phyloP scores from a whole-genome alignment of 2,888 invertebrate species.

The Mimumesa dahlbomi region DNA sequence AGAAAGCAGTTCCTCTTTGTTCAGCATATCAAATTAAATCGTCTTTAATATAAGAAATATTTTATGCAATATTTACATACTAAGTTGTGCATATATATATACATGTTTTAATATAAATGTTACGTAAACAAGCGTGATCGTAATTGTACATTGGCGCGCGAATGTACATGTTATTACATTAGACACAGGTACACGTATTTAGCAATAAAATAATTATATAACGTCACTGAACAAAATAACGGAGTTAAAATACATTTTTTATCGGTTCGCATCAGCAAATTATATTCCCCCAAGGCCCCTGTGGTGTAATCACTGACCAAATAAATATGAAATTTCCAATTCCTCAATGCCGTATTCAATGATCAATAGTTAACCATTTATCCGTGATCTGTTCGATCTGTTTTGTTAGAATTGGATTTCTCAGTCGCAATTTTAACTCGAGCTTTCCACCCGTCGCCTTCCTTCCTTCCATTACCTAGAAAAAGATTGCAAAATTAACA shows the following conservation, averaged over 20 bases:
- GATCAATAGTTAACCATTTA: conserved; percentile 95
- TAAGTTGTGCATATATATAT: conserved; percentile 23
- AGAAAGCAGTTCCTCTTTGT: not conserved
- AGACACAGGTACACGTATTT: conserved; percentile 22
- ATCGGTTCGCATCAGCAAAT: conserved; percentile 12
- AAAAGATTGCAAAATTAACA: no score
- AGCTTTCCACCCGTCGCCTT: conserved; percentile 93
- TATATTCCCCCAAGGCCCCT: conserved; percentile 29
- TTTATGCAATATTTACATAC: conserved; percentile 25
- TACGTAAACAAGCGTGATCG: not conserved
- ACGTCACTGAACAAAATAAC: conserved; percentile 7
- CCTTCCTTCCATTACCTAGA: conserved; percentile 94
- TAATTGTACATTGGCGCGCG: not conserved
- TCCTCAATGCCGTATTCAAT: conserved; percentile 73
- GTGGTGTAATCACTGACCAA: conserved; percentile 15
- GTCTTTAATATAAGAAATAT: conserved; percentile 14
- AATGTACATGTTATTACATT: conserved; percentile 8
- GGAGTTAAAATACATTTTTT: conserved; percentile 4
- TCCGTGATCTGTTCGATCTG: conserved; percentile 94
- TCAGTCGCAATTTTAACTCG: conserved; percentile 92
- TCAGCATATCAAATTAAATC: not conserved
- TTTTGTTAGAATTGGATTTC: conserved; percentile 93
- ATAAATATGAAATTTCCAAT: not conserved
- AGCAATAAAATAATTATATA: not conserved
- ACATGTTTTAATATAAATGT: no score